Evolutionary conservation across 2,888 invertebrate species (phyloP).

Genomic region (Himalopsyche kuldschensis): DNA sequence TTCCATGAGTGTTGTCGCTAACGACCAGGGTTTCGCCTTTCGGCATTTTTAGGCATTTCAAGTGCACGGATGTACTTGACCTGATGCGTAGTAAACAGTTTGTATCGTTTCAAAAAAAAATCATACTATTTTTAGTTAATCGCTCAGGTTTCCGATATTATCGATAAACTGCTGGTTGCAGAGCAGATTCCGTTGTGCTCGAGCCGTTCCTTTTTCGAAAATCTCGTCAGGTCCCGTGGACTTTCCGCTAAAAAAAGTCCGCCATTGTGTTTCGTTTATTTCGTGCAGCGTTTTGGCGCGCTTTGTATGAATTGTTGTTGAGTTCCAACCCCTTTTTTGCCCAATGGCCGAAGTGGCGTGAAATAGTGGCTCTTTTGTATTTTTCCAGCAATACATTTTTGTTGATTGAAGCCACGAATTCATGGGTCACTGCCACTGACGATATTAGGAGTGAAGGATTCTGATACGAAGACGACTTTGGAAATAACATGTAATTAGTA

Average conservation of each 20-base stretch:
- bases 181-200: not conserved
- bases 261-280: not conserved
- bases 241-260: not conserved
- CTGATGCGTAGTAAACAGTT: no score
- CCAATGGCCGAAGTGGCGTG: not conserved
- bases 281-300: not conserved
- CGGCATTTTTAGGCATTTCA: no score
- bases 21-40: no score
- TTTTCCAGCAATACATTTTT: not conserved
- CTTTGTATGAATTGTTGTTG: not conserved
- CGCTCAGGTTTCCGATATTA: no score
- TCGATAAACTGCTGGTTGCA: not conserved
- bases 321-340: not conserved
- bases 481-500: no score
- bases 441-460: not conserved
- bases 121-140: no score
- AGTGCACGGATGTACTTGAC: no score
- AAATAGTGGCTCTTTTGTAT: not conserved
- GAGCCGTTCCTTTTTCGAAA: not conserved
- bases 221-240: not conserved
- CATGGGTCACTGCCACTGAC: not conserved
- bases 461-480: not conserved
- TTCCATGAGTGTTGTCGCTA: no score
- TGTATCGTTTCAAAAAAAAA: no score
- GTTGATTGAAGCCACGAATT: not conserved